Base-by-base conservation (phyloP, 1,140 invertebrate genomes). In the Ylistrum balloti region DNA sequence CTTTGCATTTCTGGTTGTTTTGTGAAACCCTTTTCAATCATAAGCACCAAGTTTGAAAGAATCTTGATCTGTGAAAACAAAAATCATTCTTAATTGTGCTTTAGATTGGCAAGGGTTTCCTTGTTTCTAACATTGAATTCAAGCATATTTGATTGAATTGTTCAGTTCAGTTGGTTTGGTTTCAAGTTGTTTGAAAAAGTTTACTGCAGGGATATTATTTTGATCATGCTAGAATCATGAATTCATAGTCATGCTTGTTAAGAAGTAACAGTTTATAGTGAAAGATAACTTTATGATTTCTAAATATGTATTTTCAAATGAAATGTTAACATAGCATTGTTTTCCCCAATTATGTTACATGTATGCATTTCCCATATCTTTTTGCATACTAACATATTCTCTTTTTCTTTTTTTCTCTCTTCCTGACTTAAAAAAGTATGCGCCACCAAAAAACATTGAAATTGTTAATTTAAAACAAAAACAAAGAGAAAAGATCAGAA, bases 331-430 rank as follows among this genome's bases (percentile, higher is more conserved):
- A 45, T 74, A 17, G 56, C 28, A 74, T 28, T 13, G 7, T 45
- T 74, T 74, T 28, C 22, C n/a, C n/a, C 56, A 74, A 7, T 74
- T n/a, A 74, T 74, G 5, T 74, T 74, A 74, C 56, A 28, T 74
- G 56, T 74, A 74, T 74, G 56, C 56, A 74, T 74, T 74, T n/a
- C 17, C 22, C 56, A 22, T 28, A 28, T 13, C n/a, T 28, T 74
- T 13, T 74, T 74, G 56, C 56, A 74, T 74, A 74, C 56, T 74
- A 74, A 74, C 56, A 28, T 74, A 74, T 74, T 74, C 56, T 74
- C 56, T 74, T 74, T 74, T 74, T 74, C 56, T 74, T 74, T 74
- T 74, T 74, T 74, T 74, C 56, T 74, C 56, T 74, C n/a, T 74
- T 28, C 56, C 56, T 74, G 45, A n/a, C 35, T 74, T n/a, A 74